Conservation (phyloP, 2,888 invertebrate genomes). For the Octonoba sinensis region DNA sequence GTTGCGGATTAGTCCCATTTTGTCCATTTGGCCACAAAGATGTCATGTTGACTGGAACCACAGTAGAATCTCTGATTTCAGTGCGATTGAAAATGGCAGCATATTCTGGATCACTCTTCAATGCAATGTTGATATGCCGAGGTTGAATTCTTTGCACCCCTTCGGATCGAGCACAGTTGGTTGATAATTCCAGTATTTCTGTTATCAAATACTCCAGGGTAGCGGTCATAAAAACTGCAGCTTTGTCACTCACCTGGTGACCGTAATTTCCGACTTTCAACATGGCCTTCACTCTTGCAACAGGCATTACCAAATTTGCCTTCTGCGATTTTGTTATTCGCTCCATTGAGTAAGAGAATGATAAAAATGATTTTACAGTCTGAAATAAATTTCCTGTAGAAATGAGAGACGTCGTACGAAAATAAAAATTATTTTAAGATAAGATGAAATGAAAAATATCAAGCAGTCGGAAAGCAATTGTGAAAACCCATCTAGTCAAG, state of each 20-base stretch:
- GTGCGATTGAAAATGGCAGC: background rate
- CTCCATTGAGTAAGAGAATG: too few relatives aligned
- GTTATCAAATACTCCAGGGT: background rate
- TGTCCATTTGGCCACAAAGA: background rate
- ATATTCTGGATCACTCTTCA: background rate
- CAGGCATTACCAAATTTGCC: too few relatives aligned
- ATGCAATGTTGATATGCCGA: background rate
- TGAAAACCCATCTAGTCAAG: too few relatives aligned
- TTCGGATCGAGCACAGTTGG: background rate
- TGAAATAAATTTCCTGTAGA: too few relatives aligned
- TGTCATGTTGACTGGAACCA: background rate
- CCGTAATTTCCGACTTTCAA: background rate
- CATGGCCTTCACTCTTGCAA: too few relatives aligned
- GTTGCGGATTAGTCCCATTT: background rate
- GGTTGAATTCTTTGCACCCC: background rate
- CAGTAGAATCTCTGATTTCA: background rate
- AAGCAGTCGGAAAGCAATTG: too few relatives aligned
- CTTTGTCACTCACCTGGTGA: background rate
- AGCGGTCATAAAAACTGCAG: background rate
- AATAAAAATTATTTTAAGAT: too few relatives aligned
- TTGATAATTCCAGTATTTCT: conserved; percentile 8
- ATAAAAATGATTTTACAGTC: too few relatives aligned
- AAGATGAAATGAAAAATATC: too few relatives aligned
- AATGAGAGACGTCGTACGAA: too few relatives aligned
- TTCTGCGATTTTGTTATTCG: too few relatives aligned